Conservation (phyloP, 2,888 invertebrate genomes). For the Odontomyia ornata region DNA sequence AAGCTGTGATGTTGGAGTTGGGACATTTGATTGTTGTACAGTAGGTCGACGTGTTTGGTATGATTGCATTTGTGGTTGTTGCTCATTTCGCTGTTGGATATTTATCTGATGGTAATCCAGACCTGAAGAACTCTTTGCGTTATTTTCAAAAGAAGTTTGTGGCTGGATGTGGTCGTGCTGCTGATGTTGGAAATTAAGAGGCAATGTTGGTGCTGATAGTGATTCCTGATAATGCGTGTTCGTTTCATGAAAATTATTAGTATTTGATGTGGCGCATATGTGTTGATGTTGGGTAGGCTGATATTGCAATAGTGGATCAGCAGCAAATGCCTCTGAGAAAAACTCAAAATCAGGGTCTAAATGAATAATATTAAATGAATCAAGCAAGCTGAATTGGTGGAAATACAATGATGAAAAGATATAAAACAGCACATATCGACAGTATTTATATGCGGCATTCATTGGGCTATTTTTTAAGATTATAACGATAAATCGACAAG, state of each 20-base stretch:
- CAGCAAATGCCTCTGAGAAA: conserved; percentile 65
- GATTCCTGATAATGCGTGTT: conserved; percentile 55
- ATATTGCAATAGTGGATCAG: conserved; percentile 65
- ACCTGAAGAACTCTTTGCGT: conserved; percentile 45
- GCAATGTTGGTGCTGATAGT: conserved; percentile 56
- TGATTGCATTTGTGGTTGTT: conserved; percentile 48
- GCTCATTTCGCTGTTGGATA: conserved; percentile 50
- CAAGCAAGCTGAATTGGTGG: no score
- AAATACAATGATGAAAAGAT: no score
- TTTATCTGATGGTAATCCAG: conserved; percentile 42
- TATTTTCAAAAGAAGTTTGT: no score
- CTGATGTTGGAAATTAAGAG: conserved; percentile 51
- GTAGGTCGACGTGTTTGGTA: conserved; percentile 45
- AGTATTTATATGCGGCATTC: no score
- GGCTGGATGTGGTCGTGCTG: conserved; percentile 49
- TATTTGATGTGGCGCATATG: conserved; percentile 54
- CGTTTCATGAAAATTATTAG: conserved; percentile 54
- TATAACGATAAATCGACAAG: no score
- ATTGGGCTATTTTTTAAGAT: no score
- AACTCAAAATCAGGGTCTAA: conserved; percentile 63
- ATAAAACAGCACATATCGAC: no score
- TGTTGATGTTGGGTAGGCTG: conserved; percentile 59
- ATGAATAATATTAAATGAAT: background rate
- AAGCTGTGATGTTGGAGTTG: conserved; percentile 56
- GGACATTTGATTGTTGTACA: conserved; percentile 54